Percentiles rank a stretch among this genome's conserved stretches.
Conservation (phyloP, 2,888 invertebrate species). For the Torymus tubicola region DNA sequence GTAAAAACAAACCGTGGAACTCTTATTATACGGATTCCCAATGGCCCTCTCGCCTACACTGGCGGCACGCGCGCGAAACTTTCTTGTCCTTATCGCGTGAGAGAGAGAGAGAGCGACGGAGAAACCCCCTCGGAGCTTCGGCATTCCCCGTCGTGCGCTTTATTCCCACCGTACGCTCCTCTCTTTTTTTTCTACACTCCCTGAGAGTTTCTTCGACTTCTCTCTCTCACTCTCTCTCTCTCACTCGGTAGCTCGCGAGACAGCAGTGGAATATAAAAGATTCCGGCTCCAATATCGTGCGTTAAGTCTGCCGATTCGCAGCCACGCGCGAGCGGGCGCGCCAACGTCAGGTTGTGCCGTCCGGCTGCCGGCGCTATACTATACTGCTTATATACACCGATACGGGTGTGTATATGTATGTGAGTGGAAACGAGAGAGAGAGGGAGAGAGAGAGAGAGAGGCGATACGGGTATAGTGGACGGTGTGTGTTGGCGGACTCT, state of each 20-base stretch:
- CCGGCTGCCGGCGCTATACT: conserved; percentile 4
- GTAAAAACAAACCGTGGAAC: conserved; percentile 20
- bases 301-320: conserved; percentile 53
- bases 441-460: no score
- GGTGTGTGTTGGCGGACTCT: not conserved
- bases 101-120: not conserved
- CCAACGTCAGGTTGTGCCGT: conserved; percentile 49
- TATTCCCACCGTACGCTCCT: conserved; percentile 24
- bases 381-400: not conserved
- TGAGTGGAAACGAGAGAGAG: no score
- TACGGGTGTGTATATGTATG: not conserved
- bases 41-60: conserved; percentile 7
- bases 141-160: conserved; percentile 11
- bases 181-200: conserved; percentile 11
- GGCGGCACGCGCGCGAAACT: conserved; percentile 6
- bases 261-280: conserved; percentile 57
- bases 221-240: no score
- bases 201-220: conserved; percentile 20
- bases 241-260: no score
- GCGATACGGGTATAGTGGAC: no score
- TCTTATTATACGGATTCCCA: conserved; percentile 48
- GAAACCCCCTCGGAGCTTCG: not conserved
- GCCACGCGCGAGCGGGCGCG: no score
- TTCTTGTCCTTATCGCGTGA: conserved; percentile 8
- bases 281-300: conserved; percentile 62